These are phyloP conservation scores for human (Homo sapiens) DNA, from an alignment of 2,113 vertebrate genomes.

Conservation along the genomic window DNA sequence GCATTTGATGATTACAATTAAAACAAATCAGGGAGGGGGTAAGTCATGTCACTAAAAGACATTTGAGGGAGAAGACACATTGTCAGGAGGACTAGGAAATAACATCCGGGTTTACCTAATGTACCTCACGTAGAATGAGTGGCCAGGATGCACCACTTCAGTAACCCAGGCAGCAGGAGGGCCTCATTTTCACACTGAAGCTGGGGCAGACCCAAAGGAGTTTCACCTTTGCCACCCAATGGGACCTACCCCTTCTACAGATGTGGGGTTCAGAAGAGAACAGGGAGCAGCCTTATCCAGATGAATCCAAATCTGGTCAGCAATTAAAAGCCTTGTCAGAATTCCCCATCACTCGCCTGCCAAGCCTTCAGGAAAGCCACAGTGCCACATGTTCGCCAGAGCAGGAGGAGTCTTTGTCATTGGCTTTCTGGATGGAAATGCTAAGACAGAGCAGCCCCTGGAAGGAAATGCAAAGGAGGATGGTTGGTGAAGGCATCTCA, in stretches of 20 bases:
- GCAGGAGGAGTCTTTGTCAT: background rate
- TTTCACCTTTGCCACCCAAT: fast-evolving
- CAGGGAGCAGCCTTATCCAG: background rate
- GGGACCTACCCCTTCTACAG: background rate
- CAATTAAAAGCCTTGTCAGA: background rate
- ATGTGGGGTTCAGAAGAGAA: background rate
- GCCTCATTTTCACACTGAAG: background rate
- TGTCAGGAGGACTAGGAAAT: background rate
- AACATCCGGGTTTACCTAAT: background rate
- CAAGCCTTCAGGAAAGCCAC: background rate
- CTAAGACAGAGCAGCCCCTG: background rate
- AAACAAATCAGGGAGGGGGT: background rate
- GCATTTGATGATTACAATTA: conserved; percentile 18
- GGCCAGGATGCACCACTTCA: background rate
- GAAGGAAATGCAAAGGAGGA: background rate
- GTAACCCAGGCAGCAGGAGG: background rate
- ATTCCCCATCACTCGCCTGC: background rate
- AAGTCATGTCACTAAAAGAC: background rate
- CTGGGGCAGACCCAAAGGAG: background rate
- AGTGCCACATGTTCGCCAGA: fast-evolving
- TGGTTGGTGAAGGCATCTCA: background rate
- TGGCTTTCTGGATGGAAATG: background rate
- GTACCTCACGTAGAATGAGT: background rate
- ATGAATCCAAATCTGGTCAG: background rate
- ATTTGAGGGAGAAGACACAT: background rate